Evolutionary conservation across 2,888 invertebrate genomes (phyloP), one percentile per base, ranked within the genome.

Genomic region (Gortyna flavago): DNA sequence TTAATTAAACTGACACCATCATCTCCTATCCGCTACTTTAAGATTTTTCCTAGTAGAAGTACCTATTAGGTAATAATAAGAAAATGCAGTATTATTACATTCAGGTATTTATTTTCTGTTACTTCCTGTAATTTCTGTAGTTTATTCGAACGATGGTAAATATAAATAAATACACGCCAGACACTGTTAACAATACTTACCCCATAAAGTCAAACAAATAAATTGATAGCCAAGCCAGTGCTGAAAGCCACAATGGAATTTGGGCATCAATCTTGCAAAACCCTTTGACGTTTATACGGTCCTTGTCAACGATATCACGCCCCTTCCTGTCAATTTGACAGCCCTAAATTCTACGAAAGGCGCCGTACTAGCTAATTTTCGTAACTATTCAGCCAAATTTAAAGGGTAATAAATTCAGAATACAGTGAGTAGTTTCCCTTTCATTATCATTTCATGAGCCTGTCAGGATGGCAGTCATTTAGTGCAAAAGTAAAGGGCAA

Each of bases 401-500:
- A 81, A 76, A 66, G 74, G 83, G 81, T 81, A 80, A 80, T 84
- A 74, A 87, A 85, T 78, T 84, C 32, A 61, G 69, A 79, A 80
- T 70, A 82, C 70, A 75, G 76, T 59, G 78, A 79, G 75, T 44
- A 75, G 82, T 85, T 79, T 81, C 85, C 82, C 81, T 75, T 84
- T 84, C 81, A 88, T 90, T 88, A 87, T 85, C 88, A 87, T 91
- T 90, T 89, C 88, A 89, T 89, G 85, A 88, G 81, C 62, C 65
- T 72, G 62, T 75, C 75, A 74, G 66, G 62, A 71, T 80, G 72
- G 25, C 59, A 69, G 80, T 76, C 70, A 80, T 84, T 85, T 79
- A 75, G 62, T 67, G 71, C 18, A 79, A 1, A 73, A 65, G 64
- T 69, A 68, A 79, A 84, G 70, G 75, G 69, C 66, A 72, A 72